phyloP scores from a whole-genome alignment of 2,113 vertebrate genomes.

The Corynorhinus townsendii region DNA sequence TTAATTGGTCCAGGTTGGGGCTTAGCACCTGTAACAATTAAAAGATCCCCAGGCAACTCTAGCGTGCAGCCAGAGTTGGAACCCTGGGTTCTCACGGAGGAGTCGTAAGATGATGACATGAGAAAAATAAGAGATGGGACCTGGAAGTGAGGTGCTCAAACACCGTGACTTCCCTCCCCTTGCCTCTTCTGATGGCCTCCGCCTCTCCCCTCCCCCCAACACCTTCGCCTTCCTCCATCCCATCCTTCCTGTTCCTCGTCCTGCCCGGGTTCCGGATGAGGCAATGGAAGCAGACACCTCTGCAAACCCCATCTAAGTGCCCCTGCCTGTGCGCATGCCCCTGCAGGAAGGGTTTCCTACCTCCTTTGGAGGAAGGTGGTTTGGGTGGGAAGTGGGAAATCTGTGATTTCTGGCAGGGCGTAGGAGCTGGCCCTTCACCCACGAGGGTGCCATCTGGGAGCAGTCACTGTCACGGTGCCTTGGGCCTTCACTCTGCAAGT shows the following conservation, averaged over 20 bases:
- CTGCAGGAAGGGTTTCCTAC: not conserved
- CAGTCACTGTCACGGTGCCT: not conserved
- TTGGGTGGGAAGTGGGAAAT: not conserved
- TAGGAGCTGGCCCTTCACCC: not conserved
- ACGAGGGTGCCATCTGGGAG: not conserved
- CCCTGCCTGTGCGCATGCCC: accelerated
- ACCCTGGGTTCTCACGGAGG: not conserved
- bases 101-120: not conserved
- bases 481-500: not conserved
- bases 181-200: not conserved
- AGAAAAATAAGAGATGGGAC: not conserved
- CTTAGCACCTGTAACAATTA: not conserved
- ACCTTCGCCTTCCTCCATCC: not conserved
- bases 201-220: not conserved
- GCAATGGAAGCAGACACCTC: not conserved
- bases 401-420: not conserved
- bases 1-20: not conserved
- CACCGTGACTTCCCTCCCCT: not conserved
- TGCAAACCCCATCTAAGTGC: not conserved
- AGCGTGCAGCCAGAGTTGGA: not conserved
- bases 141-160: not conserved
- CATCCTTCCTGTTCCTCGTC: not conserved
- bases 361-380: not conserved
- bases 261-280: not conserved
- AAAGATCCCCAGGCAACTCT: not conserved